Conservation (phyloP, 1,140 invertebrate species). For the Chrysoperla carnea region DNA sequence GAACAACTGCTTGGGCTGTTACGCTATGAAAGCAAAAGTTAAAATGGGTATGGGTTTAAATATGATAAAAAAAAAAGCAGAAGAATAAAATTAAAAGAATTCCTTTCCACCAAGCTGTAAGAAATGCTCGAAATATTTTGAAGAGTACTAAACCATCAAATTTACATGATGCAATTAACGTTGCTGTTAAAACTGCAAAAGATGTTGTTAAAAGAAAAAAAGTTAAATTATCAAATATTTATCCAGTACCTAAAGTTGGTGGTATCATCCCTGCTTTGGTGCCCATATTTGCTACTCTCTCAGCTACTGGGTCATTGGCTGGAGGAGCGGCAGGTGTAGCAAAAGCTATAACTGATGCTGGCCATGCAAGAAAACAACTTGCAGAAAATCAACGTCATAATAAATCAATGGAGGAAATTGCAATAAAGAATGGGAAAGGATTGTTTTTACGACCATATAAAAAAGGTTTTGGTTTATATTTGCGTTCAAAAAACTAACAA, state of each 20-base stretch:
- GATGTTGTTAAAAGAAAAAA: constrained; percentile 5
- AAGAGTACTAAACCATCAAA: no score
- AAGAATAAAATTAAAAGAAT: constrained; percentile 3
- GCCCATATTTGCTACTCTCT: constrained; percentile 20
- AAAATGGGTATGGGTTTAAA: constrained; percentile 15
- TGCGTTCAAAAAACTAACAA: no score
- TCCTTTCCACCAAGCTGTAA: no score
- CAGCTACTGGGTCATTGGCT: constrained; percentile 15
- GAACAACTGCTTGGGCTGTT: constrained; percentile 12
- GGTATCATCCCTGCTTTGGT: constrained; percentile 16
- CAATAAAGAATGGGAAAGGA: constrained; percentile 13
- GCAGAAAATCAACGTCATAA: constrained; percentile 17
- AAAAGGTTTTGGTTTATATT: constrained; percentile 12
- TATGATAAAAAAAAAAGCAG: constrained; percentile 4
- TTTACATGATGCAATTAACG: constrained; percentile 4
- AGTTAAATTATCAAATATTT: constrained; percentile 12
- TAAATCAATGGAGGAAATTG: constrained; percentile 15
- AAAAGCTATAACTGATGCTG: constrained; percentile 17
- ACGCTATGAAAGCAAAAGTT: constrained; percentile 18
- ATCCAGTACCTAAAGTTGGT: constrained; percentile 18
- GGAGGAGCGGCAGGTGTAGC: constrained; percentile 15
- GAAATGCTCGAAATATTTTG: no score
- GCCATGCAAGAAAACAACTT: constrained; percentile 12
- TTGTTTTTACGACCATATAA: constrained; percentile 19
- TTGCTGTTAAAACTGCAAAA: constrained; percentile 6